These are phyloP conservation scores for Latrodectus hesperus DNA, from an alignment of 2,888 invertebrate genomes.

Conservation along the genomic window DNA sequence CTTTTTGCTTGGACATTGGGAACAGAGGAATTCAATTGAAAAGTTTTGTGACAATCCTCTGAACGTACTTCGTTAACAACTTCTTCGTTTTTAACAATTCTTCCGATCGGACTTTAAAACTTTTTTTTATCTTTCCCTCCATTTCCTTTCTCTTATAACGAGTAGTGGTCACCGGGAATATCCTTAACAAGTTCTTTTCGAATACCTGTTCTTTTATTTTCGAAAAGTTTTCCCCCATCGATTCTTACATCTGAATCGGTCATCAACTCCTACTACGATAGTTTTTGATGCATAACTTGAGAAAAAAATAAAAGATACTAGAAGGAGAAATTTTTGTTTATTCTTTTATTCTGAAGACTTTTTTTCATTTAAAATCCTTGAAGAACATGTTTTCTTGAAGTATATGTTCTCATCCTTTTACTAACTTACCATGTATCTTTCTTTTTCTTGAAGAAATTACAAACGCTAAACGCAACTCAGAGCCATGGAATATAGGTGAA, in stretches of 20 bases:
- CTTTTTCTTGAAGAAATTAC: not conserved
- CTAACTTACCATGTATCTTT: slow-evolving; percentile 10
- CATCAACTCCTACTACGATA: slow-evolving; percentile 22
- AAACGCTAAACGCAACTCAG: slow-evolving; percentile 8
- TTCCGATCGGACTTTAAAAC: slow-evolving; percentile 46
- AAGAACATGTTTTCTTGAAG: slow-evolving; percentile 39
- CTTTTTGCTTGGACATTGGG: slow-evolving; percentile 29
- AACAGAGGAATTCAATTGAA: slow-evolving; percentile 66
- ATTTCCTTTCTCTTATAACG: not conserved
- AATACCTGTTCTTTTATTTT: slow-evolving; percentile 24
- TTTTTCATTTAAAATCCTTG: slow-evolving; percentile 24
- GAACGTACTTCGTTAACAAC: slow-evolving; percentile 66
- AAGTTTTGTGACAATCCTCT: slow-evolving; percentile 64
- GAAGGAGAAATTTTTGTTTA: not conserved
- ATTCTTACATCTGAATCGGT: slow-evolving; percentile 30
- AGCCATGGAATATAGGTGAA: not conserved
- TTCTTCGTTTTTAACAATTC: slow-evolving; percentile 66
- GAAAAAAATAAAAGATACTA: not conserved
- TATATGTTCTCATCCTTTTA: slow-evolving; percentile 21
- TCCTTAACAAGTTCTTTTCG: slow-evolving; percentile 24
- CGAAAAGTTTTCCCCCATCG: slow-evolving; percentile 8
- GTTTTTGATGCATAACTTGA: slow-evolving; percentile 45
- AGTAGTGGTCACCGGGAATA: slow-evolving; percentile 31
- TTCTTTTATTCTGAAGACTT: slow-evolving; percentile 3
- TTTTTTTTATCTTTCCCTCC: not conserved